phyloP scores from a whole-genome alignment of 2,113 vertebrate genomes.

The Scytalopus superciliaris region DNA sequence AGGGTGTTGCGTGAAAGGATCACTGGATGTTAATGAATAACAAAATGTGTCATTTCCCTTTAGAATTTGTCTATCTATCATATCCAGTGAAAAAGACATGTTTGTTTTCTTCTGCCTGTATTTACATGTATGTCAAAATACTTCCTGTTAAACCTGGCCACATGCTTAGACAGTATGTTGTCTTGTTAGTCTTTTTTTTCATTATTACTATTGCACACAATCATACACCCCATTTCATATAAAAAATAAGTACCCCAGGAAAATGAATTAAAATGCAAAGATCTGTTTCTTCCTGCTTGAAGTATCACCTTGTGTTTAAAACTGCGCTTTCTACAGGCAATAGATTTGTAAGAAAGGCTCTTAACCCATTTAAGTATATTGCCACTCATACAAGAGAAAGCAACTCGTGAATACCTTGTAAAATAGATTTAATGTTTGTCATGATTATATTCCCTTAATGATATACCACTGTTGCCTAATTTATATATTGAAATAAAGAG shows the following conservation, averaged over 20 bases:
- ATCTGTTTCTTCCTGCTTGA: not conserved
- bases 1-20: constrained; percentile 63
- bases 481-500: not conserved
- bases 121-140: constrained; percentile 66
- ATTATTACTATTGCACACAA: not conserved
- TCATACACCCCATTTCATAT: not conserved
- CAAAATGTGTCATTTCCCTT: constrained; percentile 69
- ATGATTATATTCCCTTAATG: not conserved
- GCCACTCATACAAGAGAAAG: not conserved
- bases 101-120: constrained; percentile 63
- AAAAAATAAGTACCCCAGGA: not conserved
- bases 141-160: constrained; percentile 51
- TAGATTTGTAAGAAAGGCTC: not conserved
- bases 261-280: not conserved
- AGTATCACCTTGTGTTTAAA: not conserved
- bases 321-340: not conserved
- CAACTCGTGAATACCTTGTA: not conserved
- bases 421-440: not conserved
- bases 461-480: fast-evolving
- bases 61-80: constrained; percentile 63
- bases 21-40: constrained; percentile 71
- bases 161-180: constrained; percentile 56
- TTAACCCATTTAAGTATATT: not conserved
- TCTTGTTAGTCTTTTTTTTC: constrained; percentile 53
- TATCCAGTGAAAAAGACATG: constrained; percentile 48